Base-by-base conservation (phyloP, 1,140 invertebrate species). In the Pteromalus puparum region DNA sequence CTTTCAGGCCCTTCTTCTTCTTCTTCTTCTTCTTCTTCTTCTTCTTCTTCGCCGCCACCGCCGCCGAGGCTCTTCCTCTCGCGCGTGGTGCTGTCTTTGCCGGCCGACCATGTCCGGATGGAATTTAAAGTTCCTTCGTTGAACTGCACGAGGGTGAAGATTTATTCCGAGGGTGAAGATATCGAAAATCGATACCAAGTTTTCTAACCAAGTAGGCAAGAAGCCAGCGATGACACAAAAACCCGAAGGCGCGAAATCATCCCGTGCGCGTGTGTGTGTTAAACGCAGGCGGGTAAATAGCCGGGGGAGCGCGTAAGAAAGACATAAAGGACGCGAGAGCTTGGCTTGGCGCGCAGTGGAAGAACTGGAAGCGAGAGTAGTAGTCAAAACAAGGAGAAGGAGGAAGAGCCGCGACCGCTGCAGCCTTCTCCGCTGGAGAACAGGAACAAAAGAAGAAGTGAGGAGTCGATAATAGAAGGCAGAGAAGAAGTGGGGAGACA, bases 1-100 rank as follows among this genome's bases (percentile, higher is more conserved):
- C 92, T 93, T 93, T 93, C 92, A 92, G 89, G 89, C 91, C 92
- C 92, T 93, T 93, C 90, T 89, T 91, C 81, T 83, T 83, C 72
- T 86, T 79, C 81, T 86, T 83, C 53, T 83, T 74, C 21, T 68
- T 30, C 28, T 26, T 48, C 18, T 86, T 79, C 81, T 86, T 83
- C 53, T 83, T 74, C 21, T 68, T 30, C 28, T 26, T 48, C 18
- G 76, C 76, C 48, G 26, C 26, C 77, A 4, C 30, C 34, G 28
- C 53, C 34, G 26, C 53, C n/a, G 30, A 18, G 21, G 10, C 73
- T 74, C 28, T 38, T 38, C 73, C 21, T 74, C 28, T 28, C 68
- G 53, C 53, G 53, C 18, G n/a, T n/a, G 18, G 6, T 6, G 53
- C 53, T n/a, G 53, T 21, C 53, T 61, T 61, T 9, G 5, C 67